phyloP scores from a whole-genome alignment of 2,888 invertebrate genomes.

The Idaea straminata region DNA sequence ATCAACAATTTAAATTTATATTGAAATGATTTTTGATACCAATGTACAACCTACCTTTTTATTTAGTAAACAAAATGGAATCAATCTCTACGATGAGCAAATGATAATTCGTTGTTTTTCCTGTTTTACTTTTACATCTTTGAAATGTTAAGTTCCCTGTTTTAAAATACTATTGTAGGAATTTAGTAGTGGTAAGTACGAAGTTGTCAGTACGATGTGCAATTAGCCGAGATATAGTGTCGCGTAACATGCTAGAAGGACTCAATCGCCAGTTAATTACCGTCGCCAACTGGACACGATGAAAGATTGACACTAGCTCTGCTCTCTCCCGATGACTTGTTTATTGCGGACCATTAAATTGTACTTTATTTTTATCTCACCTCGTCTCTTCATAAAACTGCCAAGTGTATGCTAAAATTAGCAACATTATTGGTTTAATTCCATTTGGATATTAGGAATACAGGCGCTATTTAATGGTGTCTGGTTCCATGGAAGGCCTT shows the following conservation, averaged over 20 bases:
- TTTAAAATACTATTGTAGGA: conserved; percentile 50
- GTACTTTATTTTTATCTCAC: conserved; percentile 45
- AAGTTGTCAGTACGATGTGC: conserved; percentile 60
- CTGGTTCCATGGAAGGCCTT: conserved; percentile 64
- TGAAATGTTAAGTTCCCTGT: conserved; percentile 39
- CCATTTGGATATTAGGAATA: conserved; percentile 48
- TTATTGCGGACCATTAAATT: conserved; percentile 59
- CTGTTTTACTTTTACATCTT: not conserved
- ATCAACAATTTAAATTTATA: too few species aligned
- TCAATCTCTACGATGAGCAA: too few species aligned
- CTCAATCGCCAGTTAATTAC: conserved; percentile 62
- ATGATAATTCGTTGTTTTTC: not conserved
- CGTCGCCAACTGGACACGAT: conserved; percentile 55
- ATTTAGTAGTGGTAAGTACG: conserved; percentile 15
- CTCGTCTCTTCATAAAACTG: conserved; percentile 44
- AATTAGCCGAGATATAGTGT: conserved; percentile 53
- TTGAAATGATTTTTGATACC: too few species aligned
- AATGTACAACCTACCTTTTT: too few species aligned
- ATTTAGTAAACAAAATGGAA: too few species aligned
- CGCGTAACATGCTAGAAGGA: conserved; percentile 25
- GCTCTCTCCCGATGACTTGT: conserved; percentile 57
- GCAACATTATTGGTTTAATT: conserved; percentile 55
- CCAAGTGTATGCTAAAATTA: conserved; percentile 46
- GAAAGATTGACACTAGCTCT: conserved; percentile 65
- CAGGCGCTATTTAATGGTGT: conserved; percentile 57